These are phyloP conservation scores for Ciona savignyi DNA, from an alignment of 23 tunicate species.

Conservation along the genomic window DNA sequence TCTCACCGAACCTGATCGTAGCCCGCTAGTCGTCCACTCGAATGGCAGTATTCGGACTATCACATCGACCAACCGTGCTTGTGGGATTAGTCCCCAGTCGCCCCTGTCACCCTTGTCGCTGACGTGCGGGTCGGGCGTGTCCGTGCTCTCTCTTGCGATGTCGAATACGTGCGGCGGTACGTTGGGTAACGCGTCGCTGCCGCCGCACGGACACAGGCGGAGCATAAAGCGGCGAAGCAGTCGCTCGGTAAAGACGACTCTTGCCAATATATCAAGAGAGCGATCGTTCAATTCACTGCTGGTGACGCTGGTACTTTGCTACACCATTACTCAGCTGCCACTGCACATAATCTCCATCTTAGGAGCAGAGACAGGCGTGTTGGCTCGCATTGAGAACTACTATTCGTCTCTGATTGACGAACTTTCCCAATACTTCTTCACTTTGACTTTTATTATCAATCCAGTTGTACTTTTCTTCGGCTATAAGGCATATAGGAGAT, in stretches of 20 bases:
- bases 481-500: constrained; percentile 50
- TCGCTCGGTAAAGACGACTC: constrained; percentile 23
- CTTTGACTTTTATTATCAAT: constrained; percentile 46
- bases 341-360: constrained; percentile 38
- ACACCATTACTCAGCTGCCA: constrained; percentile 65
- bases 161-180: constrained; percentile 42
- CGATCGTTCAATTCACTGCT: constrained; percentile 49
- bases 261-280: constrained; percentile 38
- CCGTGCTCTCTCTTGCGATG: constrained; percentile 21
- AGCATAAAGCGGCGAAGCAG: constrained; percentile 31
- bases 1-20: constrained; percentile 14
- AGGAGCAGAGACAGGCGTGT: constrained; percentile 33
- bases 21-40: constrained; percentile 34
- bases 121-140: constrained; percentile 49
- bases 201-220: constrained; percentile 76
- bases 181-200: constrained; percentile 49
- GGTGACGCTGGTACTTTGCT: constrained; percentile 46
- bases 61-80: constrained; percentile 6
- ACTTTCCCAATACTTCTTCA: constrained; percentile 38
- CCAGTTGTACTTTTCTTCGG: constrained; percentile 56
- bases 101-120: constrained; percentile 50
- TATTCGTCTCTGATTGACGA: constrained; percentile 29
- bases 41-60: constrained; percentile 57
- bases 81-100: constrained; percentile 34
- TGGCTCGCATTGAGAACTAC: constrained; percentile 8